Evolutionary conservation across 1,140 invertebrate species (phyloP), one percentile per base, ranked within the genome.

Genomic region (Phymorhynchus buccinoides): DNA sequence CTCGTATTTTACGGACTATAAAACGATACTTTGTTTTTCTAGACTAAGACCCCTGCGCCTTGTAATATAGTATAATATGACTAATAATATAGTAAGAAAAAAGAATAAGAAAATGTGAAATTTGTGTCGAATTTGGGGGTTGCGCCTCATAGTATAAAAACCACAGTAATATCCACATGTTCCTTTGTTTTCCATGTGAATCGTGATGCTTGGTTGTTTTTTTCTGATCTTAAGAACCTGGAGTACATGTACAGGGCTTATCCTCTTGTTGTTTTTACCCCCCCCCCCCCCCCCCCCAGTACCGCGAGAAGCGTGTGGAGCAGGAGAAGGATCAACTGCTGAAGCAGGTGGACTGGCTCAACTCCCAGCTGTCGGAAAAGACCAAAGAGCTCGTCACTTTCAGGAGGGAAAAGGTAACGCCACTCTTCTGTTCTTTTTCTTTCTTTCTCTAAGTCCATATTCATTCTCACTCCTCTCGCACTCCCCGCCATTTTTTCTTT

Each of bases 251-350:
- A n/a, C 52, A 56, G 52, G 52, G 52, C 27, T 56, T 56, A 56
- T 56, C 12, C 52, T 56, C 52, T 56, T 56, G 12, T 12, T 56
- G 12, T 56, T 56, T n/a, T n/a, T n/a, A n/a, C n/a, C n/a, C n/a
- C n/a, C n/a, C n/a, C n/a, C n/a, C n/a, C n/a, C n/a, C n/a, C n/a
- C n/a, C n/a, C n/a, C n/a, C n/a, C n/a, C 84, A 93, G 90, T 92
- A 90, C 81, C 83, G 96, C 92, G 96, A 97, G 93, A 96, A 96
- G 90, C 94, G 96, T n/a, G 93, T 97, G 73, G 96, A 97, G 88
- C 96, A 96, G 92, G 97, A 98, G 93, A 95, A 95, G 86, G 92
- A 94, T 18, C 94, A 97, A 81, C 90, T 97, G 35, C 95, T 95
- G 86, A 95, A 96, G 88, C 96, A 97, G 94, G 96, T 97, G 86